These are phyloP conservation scores for Eptesicus fuscus DNA, from an alignment of 2,113 vertebrate species.

Conservation along the genomic window DNA sequence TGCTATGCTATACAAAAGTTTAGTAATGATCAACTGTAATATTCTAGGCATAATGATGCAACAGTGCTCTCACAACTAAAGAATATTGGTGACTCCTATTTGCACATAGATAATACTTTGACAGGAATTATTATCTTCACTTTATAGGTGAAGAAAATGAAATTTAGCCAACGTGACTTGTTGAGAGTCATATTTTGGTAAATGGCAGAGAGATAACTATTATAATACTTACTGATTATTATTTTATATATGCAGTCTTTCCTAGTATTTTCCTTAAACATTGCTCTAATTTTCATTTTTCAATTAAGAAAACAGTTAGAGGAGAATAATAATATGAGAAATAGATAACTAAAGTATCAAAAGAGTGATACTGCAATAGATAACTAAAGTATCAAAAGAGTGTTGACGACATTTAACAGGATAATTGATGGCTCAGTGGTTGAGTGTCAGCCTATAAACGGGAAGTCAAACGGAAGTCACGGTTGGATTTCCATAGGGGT, in stretches of 20 bases:
- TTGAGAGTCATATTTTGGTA: slow-evolving; percentile 1
- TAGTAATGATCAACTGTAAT: not conserved
- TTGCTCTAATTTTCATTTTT: not conserved
- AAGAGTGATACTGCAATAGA: too few species aligned
- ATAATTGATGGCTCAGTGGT: not conserved
- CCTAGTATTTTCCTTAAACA: not conserved
- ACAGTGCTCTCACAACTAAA: not conserved
- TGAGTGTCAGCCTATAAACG: too few species aligned
- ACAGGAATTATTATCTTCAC: not conserved
- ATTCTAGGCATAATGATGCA: not conserved
- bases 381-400: not conserved
- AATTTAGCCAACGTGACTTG: not conserved
- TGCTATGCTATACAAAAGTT: not conserved
- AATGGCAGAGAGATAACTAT: slow-evolving; percentile 2
- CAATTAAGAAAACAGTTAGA: not conserved
- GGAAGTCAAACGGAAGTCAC: too few species aligned
- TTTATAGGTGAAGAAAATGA: slow-evolving; percentile 19
- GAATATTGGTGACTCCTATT: not conserved
- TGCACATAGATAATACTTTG: not conserved
- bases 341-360: not conserved
- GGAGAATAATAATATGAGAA: not conserved
- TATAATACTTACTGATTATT: not conserved
- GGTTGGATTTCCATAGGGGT: too few species aligned
- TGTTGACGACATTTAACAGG: not conserved
- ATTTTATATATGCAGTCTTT: not conserved